Evolutionary conservation across 2,113 vertebrate species (phyloP), one percentile per base, ranked within the genome.

Genomic region (Alethe castanea): DNA sequence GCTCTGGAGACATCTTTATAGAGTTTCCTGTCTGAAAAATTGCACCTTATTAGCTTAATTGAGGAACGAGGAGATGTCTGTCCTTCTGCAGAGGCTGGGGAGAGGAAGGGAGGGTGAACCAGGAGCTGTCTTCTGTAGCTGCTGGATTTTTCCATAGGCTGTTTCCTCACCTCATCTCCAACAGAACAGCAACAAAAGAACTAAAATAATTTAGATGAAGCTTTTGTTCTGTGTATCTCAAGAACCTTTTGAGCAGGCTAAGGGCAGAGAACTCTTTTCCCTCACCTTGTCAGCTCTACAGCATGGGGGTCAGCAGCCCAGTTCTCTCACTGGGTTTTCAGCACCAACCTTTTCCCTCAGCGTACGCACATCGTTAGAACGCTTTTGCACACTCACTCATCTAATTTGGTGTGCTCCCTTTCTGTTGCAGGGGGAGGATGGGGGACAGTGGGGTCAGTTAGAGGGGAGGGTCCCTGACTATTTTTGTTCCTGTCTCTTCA

Each of bases 31-130:
- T 80, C 47, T 70, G 90, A 94, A 79, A 88, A 95, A 96, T 86
- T 94, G 96, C 96, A 97, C 96, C 97, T 97, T 97, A 97, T 79
- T 94, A 96, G 65, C 76, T 73, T 93, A 83, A 45, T n/a, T 89
- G 79, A 85, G 81, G 69, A 76, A 56, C 0, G 2, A 76, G 54
- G 78, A 86, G 38, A 31, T 38, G n/a, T 19, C 28, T 28, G 70
- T 59, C 88, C n/a, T 57, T 77, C 44, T 60, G 54, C 54, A 82
- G 90, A 72, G 73, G 84, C 50, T 36, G 72, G 40, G 67, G 77
- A 77, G 82, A 80, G 59, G 74, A 90, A 77, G 13, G 74, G 35
- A 59, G 64, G 14, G 29, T 38, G 29, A 81, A 50, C 56, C 77
- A 73, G 74, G 57, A 87, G 82, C 81, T 85, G 45, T 76, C 81